phyloP scores from a whole-genome alignment of 1,140 invertebrate genomes.

The Arion vulgaris region DNA sequence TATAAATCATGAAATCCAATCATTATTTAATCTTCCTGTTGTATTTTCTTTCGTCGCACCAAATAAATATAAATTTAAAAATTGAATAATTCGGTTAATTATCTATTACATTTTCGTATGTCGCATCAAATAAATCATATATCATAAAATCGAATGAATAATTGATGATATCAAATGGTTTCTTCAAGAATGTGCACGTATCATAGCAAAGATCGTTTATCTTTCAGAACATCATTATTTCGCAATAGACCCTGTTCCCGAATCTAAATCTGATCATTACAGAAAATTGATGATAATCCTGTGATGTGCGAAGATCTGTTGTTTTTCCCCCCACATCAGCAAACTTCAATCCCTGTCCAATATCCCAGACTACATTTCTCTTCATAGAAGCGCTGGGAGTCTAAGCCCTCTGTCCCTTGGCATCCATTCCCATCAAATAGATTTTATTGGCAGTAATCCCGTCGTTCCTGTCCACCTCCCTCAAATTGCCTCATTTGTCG shows the following conservation, averaged over 20 bases:
- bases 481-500: constrained; percentile 34
- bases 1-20: too few relatives aligned
- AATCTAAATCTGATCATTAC: neutral
- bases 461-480: constrained; percentile 18
- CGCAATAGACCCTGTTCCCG: neutral
- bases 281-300: constrained; percentile 10
- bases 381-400: neutral
- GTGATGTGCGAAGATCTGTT: neutral
- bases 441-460: constrained; percentile 35
- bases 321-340: neutral
- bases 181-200: neutral
- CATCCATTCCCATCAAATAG: constrained; percentile 34
- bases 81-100: too few relatives aligned
- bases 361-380: constrained; percentile 19
- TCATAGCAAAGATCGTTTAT: neutral
- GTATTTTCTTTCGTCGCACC: too few relatives aligned
- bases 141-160: too few relatives aligned
- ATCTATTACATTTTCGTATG: too few relatives aligned
- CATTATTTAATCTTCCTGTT: too few relatives aligned
- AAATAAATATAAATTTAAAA: too few relatives aligned
- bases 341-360: constrained; percentile 7
- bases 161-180: too few relatives aligned
- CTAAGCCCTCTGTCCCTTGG: constrained; percentile 18
- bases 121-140: too few relatives aligned
- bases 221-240: neutral